These are phyloP conservation scores for Myocastor coypus DNA, from an alignment of 2,113 vertebrate genomes.

Conservation along the genomic window DNA sequence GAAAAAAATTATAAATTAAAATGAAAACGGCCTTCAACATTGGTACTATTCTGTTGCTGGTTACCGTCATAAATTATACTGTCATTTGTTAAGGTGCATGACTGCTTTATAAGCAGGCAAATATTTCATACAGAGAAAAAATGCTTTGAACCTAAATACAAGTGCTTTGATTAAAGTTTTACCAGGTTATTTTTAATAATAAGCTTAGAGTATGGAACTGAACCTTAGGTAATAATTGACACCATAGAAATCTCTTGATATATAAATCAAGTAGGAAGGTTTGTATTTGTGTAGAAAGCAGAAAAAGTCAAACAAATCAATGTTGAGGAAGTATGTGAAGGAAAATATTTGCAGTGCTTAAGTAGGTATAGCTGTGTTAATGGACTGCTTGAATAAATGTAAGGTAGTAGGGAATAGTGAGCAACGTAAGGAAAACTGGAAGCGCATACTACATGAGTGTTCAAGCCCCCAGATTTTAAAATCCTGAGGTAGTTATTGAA, in stretches of 20 bases:
- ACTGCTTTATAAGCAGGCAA: constrained; percentile 43
- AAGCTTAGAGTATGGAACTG: neutral
- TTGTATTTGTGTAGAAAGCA: neutral
- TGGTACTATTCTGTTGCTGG: constrained; percentile 25
- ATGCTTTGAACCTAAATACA: constrained; percentile 22
- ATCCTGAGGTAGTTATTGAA: neutral
- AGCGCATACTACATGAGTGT: neutral
- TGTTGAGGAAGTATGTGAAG: neutral
- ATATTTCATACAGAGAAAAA: constrained; percentile 48
- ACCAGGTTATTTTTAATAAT: constrained; percentile 50
- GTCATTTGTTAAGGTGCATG: constrained; percentile 20
- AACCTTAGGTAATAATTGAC: neutral
- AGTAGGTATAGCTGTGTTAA: neutral
- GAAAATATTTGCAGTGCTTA: neutral
- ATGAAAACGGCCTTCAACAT: constrained; percentile 62
- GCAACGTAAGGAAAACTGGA: constrained; percentile 30
- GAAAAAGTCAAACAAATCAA: neutral
- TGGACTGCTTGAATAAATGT: neutral
- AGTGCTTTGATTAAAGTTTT: neutral
- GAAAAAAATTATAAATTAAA: constrained; percentile 59
- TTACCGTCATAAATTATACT: neutral
- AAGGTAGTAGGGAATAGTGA: neutral
- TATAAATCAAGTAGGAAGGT: neutral
- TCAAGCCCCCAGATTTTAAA: neutral
- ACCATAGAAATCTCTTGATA: constrained; percentile 16